phyloP scores from a whole-genome alignment of 2,113 vertebrate genomes.

The Atherinomorus stipes region DNA sequence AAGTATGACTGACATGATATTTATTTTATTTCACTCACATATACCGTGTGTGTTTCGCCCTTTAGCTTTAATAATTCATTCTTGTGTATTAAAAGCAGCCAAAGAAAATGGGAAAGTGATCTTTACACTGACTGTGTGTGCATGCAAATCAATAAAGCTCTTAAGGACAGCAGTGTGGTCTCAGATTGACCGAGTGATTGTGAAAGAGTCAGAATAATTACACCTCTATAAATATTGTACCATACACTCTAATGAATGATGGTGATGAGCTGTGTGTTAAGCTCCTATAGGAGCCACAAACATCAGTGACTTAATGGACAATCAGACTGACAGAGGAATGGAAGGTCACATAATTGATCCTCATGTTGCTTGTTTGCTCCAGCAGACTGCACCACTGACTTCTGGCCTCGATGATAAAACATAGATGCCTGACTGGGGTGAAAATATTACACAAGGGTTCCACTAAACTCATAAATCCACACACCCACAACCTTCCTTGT shows the following conservation, averaged over 20 bases:
- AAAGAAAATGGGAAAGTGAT: not conserved
- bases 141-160: not conserved
- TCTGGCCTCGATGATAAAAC: constrained; percentile 7
- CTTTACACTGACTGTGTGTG: not conserved
- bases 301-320: not conserved
- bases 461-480: not conserved
- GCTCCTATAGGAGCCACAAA: not conserved
- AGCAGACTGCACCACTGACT: not conserved
- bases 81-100: not conserved
- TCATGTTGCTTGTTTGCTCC: not conserved
- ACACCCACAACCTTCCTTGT: not conserved
- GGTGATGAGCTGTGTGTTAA: not conserved
- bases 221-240: not conserved
- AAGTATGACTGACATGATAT: too few species aligned
- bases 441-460: not conserved
- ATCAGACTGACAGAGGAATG: not conserved
- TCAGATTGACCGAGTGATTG: not conserved
- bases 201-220: not conserved
- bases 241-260: not conserved
- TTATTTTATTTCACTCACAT: too few species aligned
- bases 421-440: not conserved
- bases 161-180: not conserved
- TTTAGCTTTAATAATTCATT: not conserved
- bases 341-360: not conserved
- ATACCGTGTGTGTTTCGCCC: not conserved